A percentile compares a stretch with the other conserved stretches of the same genome.
Conservation (phyloP, 2,888 invertebrate species). For the Beris chalybata region DNA sequence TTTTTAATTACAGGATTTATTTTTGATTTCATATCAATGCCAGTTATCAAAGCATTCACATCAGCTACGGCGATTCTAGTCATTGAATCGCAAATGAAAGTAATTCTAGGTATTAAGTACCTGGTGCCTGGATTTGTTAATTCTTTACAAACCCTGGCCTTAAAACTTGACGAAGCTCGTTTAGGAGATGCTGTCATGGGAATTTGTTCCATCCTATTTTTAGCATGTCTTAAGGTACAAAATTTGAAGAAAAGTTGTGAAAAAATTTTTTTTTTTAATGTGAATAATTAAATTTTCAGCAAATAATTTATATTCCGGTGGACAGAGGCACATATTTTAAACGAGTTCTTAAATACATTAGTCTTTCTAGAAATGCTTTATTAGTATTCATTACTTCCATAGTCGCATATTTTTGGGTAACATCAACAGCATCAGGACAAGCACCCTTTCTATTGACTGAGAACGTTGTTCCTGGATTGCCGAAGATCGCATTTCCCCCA, state of each 20-base stretch:
- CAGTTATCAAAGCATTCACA: constrained; percentile 85
- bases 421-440: constrained; percentile 47
- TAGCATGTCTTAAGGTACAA: constrained; percentile 35
- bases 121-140: constrained; percentile 69
- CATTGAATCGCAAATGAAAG: constrained; percentile 74
- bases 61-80: constrained; percentile 83
- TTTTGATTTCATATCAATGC: constrained; percentile 81
- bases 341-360: constrained; percentile 68
- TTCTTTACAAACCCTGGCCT: constrained; percentile 61
- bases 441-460: constrained; percentile 63
- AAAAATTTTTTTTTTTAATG: constrained; percentile 14
- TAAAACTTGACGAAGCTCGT: constrained; percentile 60
- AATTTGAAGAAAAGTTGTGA: neutral
- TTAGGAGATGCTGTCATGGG: constrained; percentile 70
- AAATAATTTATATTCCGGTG: constrained; percentile 63
- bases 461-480: constrained; percentile 69
- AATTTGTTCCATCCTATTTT: constrained; percentile 50
- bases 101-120: constrained; percentile 72
- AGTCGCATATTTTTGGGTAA: constrained; percentile 60
- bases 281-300: constrained; percentile 56
- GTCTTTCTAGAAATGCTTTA: constrained; percentile 77
- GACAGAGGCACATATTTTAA: constrained; percentile 55
- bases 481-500: constrained; percentile 65
- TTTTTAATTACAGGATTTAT: constrained; percentile 66
- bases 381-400: constrained; percentile 68